These are phyloP conservation scores for Eurytoma californica DNA, from an alignment of 2,888 invertebrate species.

Conservation along the genomic window DNA sequence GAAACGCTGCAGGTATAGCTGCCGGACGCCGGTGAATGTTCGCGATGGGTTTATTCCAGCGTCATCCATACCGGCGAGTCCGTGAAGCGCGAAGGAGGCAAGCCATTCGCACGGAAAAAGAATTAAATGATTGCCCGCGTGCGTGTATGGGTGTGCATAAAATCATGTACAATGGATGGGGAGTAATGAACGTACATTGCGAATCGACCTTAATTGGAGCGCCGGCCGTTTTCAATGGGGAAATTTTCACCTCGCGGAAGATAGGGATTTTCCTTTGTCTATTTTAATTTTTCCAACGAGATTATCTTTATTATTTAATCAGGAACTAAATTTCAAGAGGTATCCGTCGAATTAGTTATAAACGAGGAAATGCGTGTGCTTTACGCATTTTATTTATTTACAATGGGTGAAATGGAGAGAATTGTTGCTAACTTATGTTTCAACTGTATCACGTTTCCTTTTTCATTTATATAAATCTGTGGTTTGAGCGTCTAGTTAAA, in stretches of 20 bases:
- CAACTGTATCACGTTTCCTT: too few species aligned
- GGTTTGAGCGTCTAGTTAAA: too few species aligned
- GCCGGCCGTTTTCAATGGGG: constrained; percentile 27
- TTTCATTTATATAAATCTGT: too few species aligned
- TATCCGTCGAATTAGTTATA: not conserved
- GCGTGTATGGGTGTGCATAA: not conserved
- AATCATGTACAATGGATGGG: not conserved
- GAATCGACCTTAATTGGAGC: constrained; percentile 49
- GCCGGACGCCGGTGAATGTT: too few species aligned
- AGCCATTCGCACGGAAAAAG: constrained; percentile 27
- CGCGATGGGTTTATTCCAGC: not conserved
- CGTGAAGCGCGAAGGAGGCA: constrained; percentile 43
- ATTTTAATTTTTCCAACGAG: constrained; percentile 11
- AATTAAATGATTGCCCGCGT: constrained; percentile 14
- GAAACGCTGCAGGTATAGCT: too few species aligned
- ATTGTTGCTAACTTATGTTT: too few species aligned
- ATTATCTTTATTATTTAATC: constrained; percentile 43
- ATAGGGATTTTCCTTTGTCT: constrained; percentile 21
- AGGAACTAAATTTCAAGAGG: not conserved
- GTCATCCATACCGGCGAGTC: constrained; percentile 26
- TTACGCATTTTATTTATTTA: constrained; percentile 12
- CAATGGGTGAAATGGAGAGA: constrained; percentile 33
- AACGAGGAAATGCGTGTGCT: too few species aligned
- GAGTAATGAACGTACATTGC: constrained; percentile 10
- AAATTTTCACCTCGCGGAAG: constrained; percentile 19